These are phyloP conservation scores for Erpetoichthys calabaricus DNA, from an alignment of 2,797 vertebrate genomes.

Conservation along the genomic window DNA sequence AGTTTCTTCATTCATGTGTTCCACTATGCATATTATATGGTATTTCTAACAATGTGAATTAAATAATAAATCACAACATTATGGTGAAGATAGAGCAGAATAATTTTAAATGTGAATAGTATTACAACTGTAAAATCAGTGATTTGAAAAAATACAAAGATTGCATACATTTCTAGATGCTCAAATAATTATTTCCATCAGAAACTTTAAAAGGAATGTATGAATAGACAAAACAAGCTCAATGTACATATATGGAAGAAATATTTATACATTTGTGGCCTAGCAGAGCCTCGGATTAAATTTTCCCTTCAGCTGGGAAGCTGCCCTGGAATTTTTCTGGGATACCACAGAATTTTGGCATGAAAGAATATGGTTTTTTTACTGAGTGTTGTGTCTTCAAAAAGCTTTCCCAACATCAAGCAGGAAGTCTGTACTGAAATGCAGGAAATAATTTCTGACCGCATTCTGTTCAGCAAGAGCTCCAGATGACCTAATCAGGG, in stretches of 20 bases:
- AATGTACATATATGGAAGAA: conserved; percentile 21
- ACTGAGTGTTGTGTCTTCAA: conserved; percentile 16
- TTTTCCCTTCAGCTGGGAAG: conserved; percentile 1
- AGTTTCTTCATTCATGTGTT: too few species aligned
- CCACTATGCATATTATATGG: too few species aligned
- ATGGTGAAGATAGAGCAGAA: not conserved
- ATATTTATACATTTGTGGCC: conserved; percentile 18
- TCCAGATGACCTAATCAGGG: conserved; percentile 21
- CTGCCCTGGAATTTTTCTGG: conserved; percentile 3
- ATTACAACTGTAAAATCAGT: too few species aligned
- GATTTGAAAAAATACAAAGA: too few species aligned
- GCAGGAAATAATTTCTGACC: conserved; percentile 31
- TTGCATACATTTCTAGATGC: too few species aligned
- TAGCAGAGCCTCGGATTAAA: conserved; percentile 9
- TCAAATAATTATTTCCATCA: too few species aligned
- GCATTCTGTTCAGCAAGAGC: conserved; percentile 17
- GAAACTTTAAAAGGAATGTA: too few species aligned
- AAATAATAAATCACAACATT: too few species aligned
- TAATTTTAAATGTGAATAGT: not conserved
- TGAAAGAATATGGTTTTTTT: conserved; percentile 12
- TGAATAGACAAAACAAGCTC: too few species aligned
- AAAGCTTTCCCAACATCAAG: conserved; percentile 23
- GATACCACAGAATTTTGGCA: conserved; percentile 14
- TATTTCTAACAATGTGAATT: too few species aligned
- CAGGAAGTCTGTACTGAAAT: conserved; percentile 31